Conservation (phyloP, 2,888 invertebrate genomes). For the Rhodophaea formosa region DNA sequence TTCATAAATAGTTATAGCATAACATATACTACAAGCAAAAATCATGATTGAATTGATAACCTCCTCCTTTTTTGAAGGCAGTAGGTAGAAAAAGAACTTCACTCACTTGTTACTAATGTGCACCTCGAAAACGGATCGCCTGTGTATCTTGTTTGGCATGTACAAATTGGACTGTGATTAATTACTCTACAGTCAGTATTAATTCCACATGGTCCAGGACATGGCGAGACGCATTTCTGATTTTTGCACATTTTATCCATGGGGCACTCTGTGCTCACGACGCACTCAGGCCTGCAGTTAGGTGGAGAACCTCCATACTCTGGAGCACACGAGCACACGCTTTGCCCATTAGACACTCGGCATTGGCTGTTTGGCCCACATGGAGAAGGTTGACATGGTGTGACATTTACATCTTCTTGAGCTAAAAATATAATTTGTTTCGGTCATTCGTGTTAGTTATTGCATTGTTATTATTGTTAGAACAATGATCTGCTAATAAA, state of each 20-base stretch:
- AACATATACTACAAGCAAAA: too few species aligned
- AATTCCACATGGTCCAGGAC: slow-evolving; percentile 86
- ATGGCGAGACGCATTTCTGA: slow-evolving; percentile 87
- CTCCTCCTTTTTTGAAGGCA: too few species aligned
- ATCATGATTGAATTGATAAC: too few species aligned
- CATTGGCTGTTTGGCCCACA: slow-evolving; percentile 85
- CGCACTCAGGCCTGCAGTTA: slow-evolving; percentile 87
- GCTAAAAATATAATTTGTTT: slow-evolving; percentile 40
- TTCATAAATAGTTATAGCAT: too few species aligned
- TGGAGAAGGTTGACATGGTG: slow-evolving; percentile 82
- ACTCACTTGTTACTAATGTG: slow-evolving; percentile 69
- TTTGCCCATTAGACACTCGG: slow-evolving; percentile 79
- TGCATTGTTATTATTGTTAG: background rate
- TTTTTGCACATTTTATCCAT: slow-evolving; percentile 84
- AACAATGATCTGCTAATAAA: background rate
- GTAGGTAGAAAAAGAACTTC: background rate
- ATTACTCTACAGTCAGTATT: slow-evolving; percentile 86
- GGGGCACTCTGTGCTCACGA: slow-evolving; percentile 85
- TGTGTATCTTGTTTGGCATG: slow-evolving; percentile 81
- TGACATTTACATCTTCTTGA: slow-evolving; percentile 53
- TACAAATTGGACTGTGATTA: slow-evolving; percentile 87
- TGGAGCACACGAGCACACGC: slow-evolving; percentile 86
- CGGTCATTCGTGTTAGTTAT: background rate
- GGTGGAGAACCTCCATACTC: slow-evolving; percentile 85
- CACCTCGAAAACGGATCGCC: slow-evolving; percentile 86